These are phyloP conservation scores for Pyrrhura leucotis DNA, from an alignment of 2,797 vertebrate genomes.

Conservation along the genomic window DNA sequence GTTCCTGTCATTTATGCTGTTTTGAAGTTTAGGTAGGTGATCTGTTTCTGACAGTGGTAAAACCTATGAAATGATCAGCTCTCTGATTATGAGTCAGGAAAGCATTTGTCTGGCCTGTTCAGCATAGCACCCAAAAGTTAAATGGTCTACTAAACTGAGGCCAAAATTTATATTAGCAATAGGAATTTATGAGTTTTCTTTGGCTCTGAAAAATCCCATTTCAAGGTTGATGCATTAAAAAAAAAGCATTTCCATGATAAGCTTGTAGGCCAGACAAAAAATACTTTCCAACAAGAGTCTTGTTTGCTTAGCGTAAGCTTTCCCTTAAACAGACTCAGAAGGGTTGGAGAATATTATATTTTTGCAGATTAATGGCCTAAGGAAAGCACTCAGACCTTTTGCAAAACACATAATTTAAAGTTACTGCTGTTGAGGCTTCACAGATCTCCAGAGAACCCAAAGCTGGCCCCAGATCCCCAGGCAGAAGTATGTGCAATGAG, in stretches of 20 bases:
- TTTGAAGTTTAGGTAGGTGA: background rate
- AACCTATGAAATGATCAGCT: background rate
- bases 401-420: background rate
- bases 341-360: background rate
- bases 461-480: background rate
- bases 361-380: background rate
- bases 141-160: background rate
- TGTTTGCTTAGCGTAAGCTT: background rate
- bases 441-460: background rate
- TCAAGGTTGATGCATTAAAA: background rate
- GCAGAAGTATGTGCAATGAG: background rate
- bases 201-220: constrained; percentile 20
- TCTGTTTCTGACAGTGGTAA: background rate
- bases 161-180: background rate
- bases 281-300: background rate
- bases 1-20: background rate
- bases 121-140: background rate
- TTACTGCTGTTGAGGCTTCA: background rate
- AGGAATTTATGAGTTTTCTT: background rate
- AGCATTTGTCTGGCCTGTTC: background rate
- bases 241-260: background rate
- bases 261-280: background rate
- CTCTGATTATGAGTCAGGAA: background rate
- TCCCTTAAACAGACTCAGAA: background rate
- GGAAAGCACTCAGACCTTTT: background rate